Percentiles rank a stretch among this genome's conserved stretches.
Conservation (phyloP, 2,113 vertebrate species). For the Arenaria interpres region DNA sequence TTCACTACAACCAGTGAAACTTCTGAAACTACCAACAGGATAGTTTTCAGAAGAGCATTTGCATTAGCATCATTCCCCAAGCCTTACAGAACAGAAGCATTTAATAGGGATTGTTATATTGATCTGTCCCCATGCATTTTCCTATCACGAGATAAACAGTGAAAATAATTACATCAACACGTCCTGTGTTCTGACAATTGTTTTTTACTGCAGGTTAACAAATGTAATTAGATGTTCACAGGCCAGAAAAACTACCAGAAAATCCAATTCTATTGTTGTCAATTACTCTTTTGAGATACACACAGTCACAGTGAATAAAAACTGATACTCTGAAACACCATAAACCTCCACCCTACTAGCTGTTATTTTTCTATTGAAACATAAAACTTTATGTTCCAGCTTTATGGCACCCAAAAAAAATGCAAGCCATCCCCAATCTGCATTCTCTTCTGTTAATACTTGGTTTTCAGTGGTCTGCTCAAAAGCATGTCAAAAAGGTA, state of each 20-base stretch:
- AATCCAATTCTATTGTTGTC: constrained; percentile 15
- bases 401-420: not conserved
- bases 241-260: not conserved
- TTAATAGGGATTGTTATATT: not conserved
- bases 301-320: not conserved
- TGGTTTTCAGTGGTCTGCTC: not conserved
- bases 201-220: constrained; percentile 13
- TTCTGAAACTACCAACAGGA: not conserved
- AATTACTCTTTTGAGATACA: not conserved
- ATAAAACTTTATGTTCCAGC: not conserved
- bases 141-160: not conserved
- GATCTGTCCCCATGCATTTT: not conserved
- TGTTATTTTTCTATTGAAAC: not conserved
- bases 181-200: not conserved
- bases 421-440: not conserved
- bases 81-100: not conserved
- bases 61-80: not conserved
- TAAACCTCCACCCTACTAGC: not conserved
- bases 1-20: not conserved
- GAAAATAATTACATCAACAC: constrained; percentile 42
- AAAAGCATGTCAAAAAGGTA: not conserved
- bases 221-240: constrained; percentile 7
- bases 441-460: not conserved
- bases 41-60: not conserved
- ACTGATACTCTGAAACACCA: not conserved